Percentiles rank a stretch among this genome's conserved stretches.
phyloP scores from a whole-genome alignment of 2,888 invertebrate species.

The Campoletis raptor region DNA sequence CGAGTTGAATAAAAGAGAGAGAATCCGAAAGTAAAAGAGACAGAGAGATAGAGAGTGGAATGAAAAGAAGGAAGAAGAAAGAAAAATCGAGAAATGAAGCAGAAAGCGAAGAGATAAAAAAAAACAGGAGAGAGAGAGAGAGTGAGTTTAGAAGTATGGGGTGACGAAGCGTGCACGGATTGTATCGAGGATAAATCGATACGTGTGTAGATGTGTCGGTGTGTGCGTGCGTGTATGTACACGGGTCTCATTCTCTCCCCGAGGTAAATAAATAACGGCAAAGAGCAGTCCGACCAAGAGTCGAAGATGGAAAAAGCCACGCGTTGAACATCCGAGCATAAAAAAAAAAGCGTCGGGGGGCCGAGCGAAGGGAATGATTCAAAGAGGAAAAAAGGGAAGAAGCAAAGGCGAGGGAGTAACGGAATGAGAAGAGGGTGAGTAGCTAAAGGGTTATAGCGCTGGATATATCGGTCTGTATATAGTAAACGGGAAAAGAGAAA shows the following conservation, averaged over 20 bases:
- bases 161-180: slow-evolving; percentile 59
- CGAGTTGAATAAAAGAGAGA: not conserved
- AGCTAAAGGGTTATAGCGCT: slow-evolving; percentile 39
- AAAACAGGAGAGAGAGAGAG: not conserved
- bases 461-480: slow-evolving; percentile 42
- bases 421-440: slow-evolving; percentile 41
- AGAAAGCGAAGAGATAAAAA: slow-evolving; percentile 22
- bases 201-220: not conserved
- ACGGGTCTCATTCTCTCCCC: slow-evolving; percentile 18
- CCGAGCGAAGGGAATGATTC: slow-evolving; percentile 10
- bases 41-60: slow-evolving; percentile 15
- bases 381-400: slow-evolving; percentile 7
- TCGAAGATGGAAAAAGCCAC: slow-evolving; percentile 37
- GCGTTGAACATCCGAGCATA: not conserved
- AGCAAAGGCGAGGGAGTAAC: slow-evolving; percentile 24
- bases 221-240: slow-evolving; percentile 7
- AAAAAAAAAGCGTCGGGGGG: not conserved
- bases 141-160: slow-evolving; percentile 28
- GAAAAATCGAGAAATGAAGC: slow-evolving; percentile 39
- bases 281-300: slow-evolving; percentile 58
- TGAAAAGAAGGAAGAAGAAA: not conserved
- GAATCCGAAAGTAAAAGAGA: slow-evolving; percentile 1
- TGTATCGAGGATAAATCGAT: slow-evolving; percentile 42
- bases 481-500: slow-evolving; percentile 70
- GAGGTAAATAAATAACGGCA: slow-evolving; percentile 65